These are phyloP conservation scores for Morus bassanus DNA, from an alignment of 2,797 vertebrate genomes.

Conservation along the genomic window DNA sequence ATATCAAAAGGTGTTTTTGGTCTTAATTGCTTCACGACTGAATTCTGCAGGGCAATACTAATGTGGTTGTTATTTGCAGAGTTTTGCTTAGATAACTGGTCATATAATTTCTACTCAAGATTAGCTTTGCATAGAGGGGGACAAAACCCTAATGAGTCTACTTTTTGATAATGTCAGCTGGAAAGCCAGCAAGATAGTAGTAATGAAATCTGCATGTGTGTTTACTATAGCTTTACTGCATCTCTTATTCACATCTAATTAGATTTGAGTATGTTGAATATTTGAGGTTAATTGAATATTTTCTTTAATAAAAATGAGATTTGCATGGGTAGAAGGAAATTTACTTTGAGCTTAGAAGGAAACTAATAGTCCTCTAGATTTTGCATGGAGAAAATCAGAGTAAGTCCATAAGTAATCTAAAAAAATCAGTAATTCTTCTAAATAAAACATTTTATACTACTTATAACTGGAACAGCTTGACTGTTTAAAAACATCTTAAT, in stretches of 20 bases:
- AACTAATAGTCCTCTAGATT: slow-evolving; percentile 52
- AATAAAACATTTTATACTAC: slow-evolving; percentile 44
- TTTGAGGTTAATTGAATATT: slow-evolving; percentile 74
- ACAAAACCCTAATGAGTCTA: neutral
- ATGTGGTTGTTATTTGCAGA: neutral
- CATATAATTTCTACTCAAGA: slow-evolving; percentile 34
- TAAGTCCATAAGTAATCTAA: slow-evolving; percentile 57
- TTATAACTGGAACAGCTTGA: slow-evolving; percentile 3
- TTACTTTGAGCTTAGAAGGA: slow-evolving; percentile 58
- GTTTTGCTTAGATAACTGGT: slow-evolving; percentile 34
- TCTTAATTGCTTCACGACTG: neutral
- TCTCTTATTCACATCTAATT: slow-evolving; percentile 63
- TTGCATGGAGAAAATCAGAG: neutral
- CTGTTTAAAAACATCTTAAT: neutral
- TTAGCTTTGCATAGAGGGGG: neutral
- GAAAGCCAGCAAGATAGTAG: slow-evolving; percentile 56
- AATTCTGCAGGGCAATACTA: neutral
- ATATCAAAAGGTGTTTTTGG: neutral
- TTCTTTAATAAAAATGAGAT: slow-evolving; percentile 76
- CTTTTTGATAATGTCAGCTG: slow-evolving; percentile 61
- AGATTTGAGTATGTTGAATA: slow-evolving; percentile 63
- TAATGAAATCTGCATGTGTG: slow-evolving; percentile 60
- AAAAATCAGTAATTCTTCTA: slow-evolving; percentile 57
- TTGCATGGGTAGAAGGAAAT: slow-evolving; percentile 49
- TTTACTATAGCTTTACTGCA: slow-evolving; percentile 67